Base-by-base conservation (phyloP, 2,113 vertebrate species). In the Etheostoma spectabile region DNA sequence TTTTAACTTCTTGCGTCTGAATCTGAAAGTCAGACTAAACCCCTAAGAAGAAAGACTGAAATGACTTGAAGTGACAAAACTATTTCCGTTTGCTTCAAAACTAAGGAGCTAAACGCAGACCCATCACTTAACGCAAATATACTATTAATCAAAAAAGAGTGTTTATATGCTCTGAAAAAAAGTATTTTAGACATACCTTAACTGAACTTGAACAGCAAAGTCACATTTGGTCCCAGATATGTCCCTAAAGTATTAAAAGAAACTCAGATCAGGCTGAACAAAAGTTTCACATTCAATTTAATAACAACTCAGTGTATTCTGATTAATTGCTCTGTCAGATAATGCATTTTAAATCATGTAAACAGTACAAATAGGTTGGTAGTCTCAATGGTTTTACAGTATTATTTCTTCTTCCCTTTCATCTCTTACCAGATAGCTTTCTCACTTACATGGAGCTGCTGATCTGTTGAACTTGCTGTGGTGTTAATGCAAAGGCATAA, bases 221-320 rank as follows among this genome's bases (percentile, higher is more conserved):
- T 99, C 98, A 94, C 98, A 99, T 95, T 99, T 99, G 96, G 97
- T 99, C 96, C 98, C 98, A 92, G 98, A 99, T 95, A 99, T 98
- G 95, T 99, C 98, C 98, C 98, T 99, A 21, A 70, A 88, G 77
- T 90, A 79, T 85, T 86, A 18, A 73, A 63, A 82, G 16, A 74
- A 61, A 27, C 19, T n/a, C 18, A 79, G 12, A 18, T 65, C 27
- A 80, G 27, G 13, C 33, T 30, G 16, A 4, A 27, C 1, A 56
- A 14, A 59, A 24, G 19, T 61, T 61, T 6, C 64, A 65, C 15
- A 70, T 11, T 49, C 1, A 12, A 18, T 46, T 33, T 22, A 60
- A 16, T 14, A 18, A 63, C 15, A 35, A 61, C 15, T 67, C 2
- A 1, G 4, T 52, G 61, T 16, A 55, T 8, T 74, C 11, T 4